Evolutionary conservation across 37 sponge, comb jelly and placozoan genomes (phyloP), one percentile per base, ranked within the genome.

Genomic region (Halichondria panicea): DNA sequence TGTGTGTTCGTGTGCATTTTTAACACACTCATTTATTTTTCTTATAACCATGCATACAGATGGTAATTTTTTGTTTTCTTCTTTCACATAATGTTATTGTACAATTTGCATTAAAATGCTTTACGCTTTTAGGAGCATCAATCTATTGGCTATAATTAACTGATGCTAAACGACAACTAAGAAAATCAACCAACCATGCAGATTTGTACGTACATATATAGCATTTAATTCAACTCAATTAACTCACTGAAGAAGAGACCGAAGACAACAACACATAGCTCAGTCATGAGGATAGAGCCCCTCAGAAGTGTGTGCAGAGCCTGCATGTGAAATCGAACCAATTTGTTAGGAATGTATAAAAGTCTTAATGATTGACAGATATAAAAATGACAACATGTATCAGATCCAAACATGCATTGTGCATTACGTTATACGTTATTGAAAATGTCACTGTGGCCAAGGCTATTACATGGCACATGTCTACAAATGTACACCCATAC

Each of bases 231-330:
- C n/a, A n/a, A n/a, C n/a, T 64, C 9, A 22, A 39, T 19, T 67
- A 39, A 89, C 90, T 89, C 44, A 89, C 90, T 89, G 71, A 89
- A 79, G 38, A 79, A 75, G 52, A 89, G 59, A 8, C 85, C 90
- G 57, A 89, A 89, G 41, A 75, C 43, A 31, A 89, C 66, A 0
- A 89, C 90, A 70, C 71, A 61, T 13, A 89, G 75, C 38, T 88
- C 88, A 2, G 88, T 77, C 68, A 81, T 32, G 4, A 88, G 66
- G 43, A 88, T 88, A 22, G 50, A 63, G 5, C 82, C 82, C 55
- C 88, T 68, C 44, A 88, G 43, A 39, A 76, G 31, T 43, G 71
- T 55, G 2, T 75, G 72, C 4, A 54, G 25, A 3, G 81, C 58
- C 88, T 88, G 59, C 36, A 57, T 4, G 34, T 11, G n/a, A n/a